A percentile compares a stretch with the other conserved stretches of the same genome.
phyloP scores from a whole-genome alignment of 1,140 invertebrate species.

The Maniola jurtina region DNA sequence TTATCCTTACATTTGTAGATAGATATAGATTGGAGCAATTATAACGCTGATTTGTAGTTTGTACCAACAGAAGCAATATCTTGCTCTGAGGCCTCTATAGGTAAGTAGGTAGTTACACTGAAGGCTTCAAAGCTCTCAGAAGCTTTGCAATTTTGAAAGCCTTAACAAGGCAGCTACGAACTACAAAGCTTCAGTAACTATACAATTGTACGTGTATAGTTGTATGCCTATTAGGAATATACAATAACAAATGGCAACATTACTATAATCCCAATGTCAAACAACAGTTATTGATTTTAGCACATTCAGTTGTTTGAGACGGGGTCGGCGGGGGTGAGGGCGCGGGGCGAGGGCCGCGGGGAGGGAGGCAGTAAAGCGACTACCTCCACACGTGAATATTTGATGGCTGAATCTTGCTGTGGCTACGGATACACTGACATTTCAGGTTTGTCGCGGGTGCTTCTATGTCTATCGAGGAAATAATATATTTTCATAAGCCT shows the following conservation, averaged over 20 bases:
- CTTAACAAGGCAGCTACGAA: neutral
- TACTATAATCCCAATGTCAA: conserved; percentile 56
- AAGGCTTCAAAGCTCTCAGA: neutral
- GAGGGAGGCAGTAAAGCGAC: conserved; percentile 64
- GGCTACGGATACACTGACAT: conserved; percentile 40
- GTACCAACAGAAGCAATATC: too few relatives aligned
- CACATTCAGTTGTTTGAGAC: conserved; percentile 74
- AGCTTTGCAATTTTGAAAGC: conserved; percentile 1
- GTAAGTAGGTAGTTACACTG: neutral
- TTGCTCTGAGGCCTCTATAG: too few relatives aligned
- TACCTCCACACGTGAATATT: conserved; percentile 75
- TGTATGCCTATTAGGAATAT: too few relatives aligned
- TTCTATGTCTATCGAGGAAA: neutral
- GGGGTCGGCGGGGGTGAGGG: conserved; percentile 33
- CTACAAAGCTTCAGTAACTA: neutral
- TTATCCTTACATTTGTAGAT: too few relatives aligned
- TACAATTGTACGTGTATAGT: neutral
- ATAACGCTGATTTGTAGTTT: too few relatives aligned
- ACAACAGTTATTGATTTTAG: conserved; percentile 76
- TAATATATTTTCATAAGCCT: too few relatives aligned
- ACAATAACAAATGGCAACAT: conserved; percentile 23
- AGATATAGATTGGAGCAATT: too few relatives aligned
- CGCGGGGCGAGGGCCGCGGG: conserved; percentile 24
- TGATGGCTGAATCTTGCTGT: conserved; percentile 72
- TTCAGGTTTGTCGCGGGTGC: conserved; percentile 19